These are phyloP conservation scores for Alloplasta piceator DNA, from an alignment of 2,888 invertebrate species.

Conservation along the genomic window DNA sequence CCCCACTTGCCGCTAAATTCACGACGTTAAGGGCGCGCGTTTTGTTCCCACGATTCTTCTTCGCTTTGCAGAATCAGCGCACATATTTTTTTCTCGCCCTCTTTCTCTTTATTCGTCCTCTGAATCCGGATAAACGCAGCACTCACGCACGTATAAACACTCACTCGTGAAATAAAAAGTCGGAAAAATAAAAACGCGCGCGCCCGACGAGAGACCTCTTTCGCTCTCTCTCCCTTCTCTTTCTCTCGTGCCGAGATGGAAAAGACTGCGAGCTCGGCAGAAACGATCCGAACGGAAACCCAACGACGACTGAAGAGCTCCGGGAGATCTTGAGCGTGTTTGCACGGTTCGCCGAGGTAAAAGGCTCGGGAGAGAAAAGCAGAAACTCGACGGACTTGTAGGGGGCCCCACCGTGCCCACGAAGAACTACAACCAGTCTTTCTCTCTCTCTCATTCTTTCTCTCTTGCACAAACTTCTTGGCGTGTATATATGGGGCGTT, in stretches of 20 bases:
- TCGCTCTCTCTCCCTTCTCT: neutral
- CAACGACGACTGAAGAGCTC: constrained; percentile 62
- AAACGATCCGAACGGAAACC: constrained; percentile 53
- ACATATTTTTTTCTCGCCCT: too few species aligned
- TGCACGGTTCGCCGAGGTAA: constrained; percentile 34
- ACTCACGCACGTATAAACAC: constrained; percentile 53
- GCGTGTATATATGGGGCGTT: neutral
- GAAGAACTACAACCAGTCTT: constrained; percentile 22
- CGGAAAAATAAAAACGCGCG: constrained; percentile 40
- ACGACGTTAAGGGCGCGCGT: too few species aligned
- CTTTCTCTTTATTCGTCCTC: neutral
- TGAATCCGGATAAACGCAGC: constrained; percentile 38
- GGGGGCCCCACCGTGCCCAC: constrained; percentile 49
- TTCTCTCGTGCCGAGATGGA: constrained; percentile 10
- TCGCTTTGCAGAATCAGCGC: too few species aligned
- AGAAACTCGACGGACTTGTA: constrained; percentile 65
- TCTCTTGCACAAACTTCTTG: neutral
- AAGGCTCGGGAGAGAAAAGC: constrained; percentile 68
- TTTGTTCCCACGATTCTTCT: too few species aligned
- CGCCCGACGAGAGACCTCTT: neutral
- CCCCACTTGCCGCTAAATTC: too few species aligned
- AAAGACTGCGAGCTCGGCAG: constrained; percentile 18
- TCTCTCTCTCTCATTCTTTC: constrained; percentile 38
- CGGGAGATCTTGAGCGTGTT: constrained; percentile 51
- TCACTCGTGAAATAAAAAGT: constrained; percentile 39